Evolutionary conservation across 1,140 invertebrate genomes (phyloP).

Genomic region (Andrena cerasifolii): DNA sequence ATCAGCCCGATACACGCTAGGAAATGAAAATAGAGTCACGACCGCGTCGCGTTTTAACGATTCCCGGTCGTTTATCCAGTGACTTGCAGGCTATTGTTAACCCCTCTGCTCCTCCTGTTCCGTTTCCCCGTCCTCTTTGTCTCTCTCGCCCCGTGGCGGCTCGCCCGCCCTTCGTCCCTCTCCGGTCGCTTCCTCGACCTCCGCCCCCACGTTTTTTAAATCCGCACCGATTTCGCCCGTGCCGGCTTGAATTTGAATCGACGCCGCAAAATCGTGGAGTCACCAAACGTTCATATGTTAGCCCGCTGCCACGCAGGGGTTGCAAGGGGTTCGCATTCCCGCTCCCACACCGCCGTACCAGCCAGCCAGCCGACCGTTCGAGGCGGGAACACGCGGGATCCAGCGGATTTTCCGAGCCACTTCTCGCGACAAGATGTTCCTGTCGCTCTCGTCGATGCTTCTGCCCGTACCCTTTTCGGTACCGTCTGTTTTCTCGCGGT

Average conservation of each 20-base stretch:
- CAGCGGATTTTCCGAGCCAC: constrained; percentile 59
- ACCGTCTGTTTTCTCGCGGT: no score
- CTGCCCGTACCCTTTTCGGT: neutral
- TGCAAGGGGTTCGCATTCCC: constrained; percentile 28
- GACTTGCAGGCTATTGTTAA: constrained; percentile 82
- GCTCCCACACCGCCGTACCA: neutral
- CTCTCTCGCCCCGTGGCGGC: neutral
- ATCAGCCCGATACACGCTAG: constrained; percentile 43
- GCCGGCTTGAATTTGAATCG: constrained; percentile 79
- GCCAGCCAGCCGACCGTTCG: constrained; percentile 36
- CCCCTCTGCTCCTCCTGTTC: constrained; percentile 53
- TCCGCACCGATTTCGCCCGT: constrained; percentile 65
- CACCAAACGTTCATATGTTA: constrained; percentile 81
- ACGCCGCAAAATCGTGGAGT: constrained; percentile 78
- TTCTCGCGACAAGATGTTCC: constrained; percentile 58
- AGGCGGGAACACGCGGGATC: constrained; percentile 46
- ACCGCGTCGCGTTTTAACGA: constrained; percentile 78
- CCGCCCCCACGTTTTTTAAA: constrained; percentile 63
- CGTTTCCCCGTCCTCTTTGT: constrained; percentile 60
- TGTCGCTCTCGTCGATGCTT: neutral
- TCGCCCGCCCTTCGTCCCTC: constrained; percentile 59
- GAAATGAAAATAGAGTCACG: constrained; percentile 78
- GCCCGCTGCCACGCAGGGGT: constrained; percentile 63
- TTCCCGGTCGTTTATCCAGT: constrained; percentile 82
- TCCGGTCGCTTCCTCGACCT: constrained; percentile 28